These are phyloP conservation scores for Apodemia hepburni DNA, from an alignment of 2,888 invertebrate species.

Conservation along the genomic window DNA sequence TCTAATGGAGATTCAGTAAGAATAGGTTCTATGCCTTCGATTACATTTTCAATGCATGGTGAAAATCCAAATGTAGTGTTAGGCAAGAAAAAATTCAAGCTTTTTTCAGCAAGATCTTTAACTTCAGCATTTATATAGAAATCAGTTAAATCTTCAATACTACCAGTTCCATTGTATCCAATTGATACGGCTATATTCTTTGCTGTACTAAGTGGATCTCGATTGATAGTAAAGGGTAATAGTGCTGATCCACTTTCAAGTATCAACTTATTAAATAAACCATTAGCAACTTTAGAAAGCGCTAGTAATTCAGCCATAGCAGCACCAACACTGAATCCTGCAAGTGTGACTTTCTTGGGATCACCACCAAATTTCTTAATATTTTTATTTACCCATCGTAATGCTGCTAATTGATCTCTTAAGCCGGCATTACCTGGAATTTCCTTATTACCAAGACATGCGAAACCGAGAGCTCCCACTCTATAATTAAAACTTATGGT, in stretches of 20 bases:
- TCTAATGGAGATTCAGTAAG: slow-evolving; percentile 62
- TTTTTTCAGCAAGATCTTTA: slow-evolving; percentile 44
- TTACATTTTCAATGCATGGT: slow-evolving; percentile 59
- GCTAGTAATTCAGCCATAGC: slow-evolving; percentile 66
- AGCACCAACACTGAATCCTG: slow-evolving; percentile 91
- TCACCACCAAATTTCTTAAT: slow-evolving; percentile 90
- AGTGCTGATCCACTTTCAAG: slow-evolving; percentile 67
- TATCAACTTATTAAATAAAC: slow-evolving; percentile 59
- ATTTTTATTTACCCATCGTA: slow-evolving; percentile 88
- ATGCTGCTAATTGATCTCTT: slow-evolving; percentile 90
- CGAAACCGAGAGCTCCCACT: slow-evolving; percentile 85
- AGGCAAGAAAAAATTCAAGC: slow-evolving; percentile 55
- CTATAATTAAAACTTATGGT: slow-evolving; percentile 86
- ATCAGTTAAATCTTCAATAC: slow-evolving; percentile 56
- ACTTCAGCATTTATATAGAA: slow-evolving; percentile 54
- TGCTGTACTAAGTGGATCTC: slow-evolving; percentile 60
- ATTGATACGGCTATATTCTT: slow-evolving; percentile 57
- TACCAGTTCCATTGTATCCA: slow-evolving; percentile 57
- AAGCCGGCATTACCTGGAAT: slow-evolving; percentile 92
- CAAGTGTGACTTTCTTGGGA: slow-evolving; percentile 86
- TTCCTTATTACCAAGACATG: slow-evolving; percentile 79
- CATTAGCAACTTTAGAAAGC: slow-evolving; percentile 51
- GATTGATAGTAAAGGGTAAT: slow-evolving; percentile 58
- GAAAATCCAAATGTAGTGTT: slow-evolving; percentile 69
- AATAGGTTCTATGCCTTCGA: slow-evolving; percentile 48